These are phyloP conservation scores for Falcunculus frontatus DNA, from an alignment of 2,113 vertebrate genomes.

Conservation along the genomic window DNA sequence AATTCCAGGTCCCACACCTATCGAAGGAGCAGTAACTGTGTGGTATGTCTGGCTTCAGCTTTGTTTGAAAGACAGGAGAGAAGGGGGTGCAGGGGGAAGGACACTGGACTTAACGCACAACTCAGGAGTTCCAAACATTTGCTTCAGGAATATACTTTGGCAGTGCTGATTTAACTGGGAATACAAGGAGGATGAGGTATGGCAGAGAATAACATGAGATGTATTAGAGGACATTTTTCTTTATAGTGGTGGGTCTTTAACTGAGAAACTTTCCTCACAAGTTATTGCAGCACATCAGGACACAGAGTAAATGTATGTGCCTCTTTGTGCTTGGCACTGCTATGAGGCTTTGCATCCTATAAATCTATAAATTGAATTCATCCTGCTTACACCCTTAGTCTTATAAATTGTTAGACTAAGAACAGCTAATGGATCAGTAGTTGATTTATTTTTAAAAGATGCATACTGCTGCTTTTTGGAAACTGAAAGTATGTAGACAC, in stretches of 20 bases:
- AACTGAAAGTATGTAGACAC: not conserved
- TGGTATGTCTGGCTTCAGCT: not conserved
- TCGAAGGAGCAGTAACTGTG: not conserved
- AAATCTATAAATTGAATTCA: slow-evolving; percentile 65
- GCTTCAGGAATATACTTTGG: not conserved
- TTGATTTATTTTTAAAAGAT: slow-evolving; percentile 60
- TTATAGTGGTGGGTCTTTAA: not conserved
- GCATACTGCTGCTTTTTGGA: slow-evolving; percentile 19
- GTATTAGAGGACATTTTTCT: not conserved
- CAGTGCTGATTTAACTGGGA: not conserved
- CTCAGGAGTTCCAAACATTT: not conserved
- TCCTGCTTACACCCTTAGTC: slow-evolving; percentile 48
- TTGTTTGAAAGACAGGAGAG: not conserved
- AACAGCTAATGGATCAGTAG: slow-evolving; percentile 53
- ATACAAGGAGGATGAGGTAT: not conserved
- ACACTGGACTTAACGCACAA: not conserved
- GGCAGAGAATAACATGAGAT: not conserved
- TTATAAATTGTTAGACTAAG: slow-evolving; percentile 40
- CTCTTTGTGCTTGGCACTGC: slow-evolving; percentile 40
- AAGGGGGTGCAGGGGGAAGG: not conserved
- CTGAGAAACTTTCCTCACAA: not conserved
- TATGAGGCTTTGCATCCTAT: slow-evolving; percentile 4
- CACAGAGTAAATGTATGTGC: not conserved
- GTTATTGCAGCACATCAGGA: not conserved
- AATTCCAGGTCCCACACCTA: not conserved